A percentile compares a stretch with the other conserved stretches of the same genome.
These are phyloP conservation scores for Neogale vison DNA, from an alignment of 2,113 vertebrate species.

Conservation along the genomic window DNA sequence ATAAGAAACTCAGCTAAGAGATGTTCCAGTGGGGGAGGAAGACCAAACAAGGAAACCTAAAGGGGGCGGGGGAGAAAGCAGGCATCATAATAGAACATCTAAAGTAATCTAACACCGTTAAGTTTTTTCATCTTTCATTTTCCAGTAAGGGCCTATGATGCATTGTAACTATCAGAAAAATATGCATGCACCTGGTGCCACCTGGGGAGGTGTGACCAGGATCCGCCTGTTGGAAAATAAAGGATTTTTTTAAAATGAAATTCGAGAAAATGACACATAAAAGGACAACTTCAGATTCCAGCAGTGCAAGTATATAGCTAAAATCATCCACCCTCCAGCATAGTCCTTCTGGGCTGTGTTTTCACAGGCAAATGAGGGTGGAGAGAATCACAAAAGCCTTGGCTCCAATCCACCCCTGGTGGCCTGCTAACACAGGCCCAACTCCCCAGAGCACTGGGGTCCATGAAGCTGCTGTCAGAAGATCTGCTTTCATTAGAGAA, in stretches of 20 bases:
- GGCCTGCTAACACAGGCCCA: constrained; percentile 70
- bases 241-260: constrained; percentile 22
- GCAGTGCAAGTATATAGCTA: neutral
- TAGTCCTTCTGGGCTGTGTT: constrained; percentile 9
- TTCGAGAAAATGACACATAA: constrained; percentile 60
- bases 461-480: neutral
- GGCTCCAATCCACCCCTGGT: constrained; percentile 30
- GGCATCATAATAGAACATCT: neutral
- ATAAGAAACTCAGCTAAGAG: constrained; percentile 1
- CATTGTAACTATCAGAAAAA: constrained; percentile 39
- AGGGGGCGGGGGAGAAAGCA: neutral
- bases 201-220: constrained; percentile 48
- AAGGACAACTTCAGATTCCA: constrained; percentile 43
- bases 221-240: constrained; percentile 39
- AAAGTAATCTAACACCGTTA: constrained; percentile 24
- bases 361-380: constrained; percentile 59
- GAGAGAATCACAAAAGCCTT: constrained; percentile 61
- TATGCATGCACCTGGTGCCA: constrained; percentile 27
- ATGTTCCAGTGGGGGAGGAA: neutral
- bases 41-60: neutral
- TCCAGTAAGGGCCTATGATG: neutral
- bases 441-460: constrained; percentile 20
- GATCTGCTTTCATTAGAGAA: constrained; percentile 10
- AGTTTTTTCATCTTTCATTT: constrained; percentile 12
- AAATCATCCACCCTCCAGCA: constrained; percentile 46